Evolutionary conservation across 2,888 invertebrate genomes (phyloP), one percentile per base, ranked within the genome.

Genomic region (Chymomyza amoena): DNA sequence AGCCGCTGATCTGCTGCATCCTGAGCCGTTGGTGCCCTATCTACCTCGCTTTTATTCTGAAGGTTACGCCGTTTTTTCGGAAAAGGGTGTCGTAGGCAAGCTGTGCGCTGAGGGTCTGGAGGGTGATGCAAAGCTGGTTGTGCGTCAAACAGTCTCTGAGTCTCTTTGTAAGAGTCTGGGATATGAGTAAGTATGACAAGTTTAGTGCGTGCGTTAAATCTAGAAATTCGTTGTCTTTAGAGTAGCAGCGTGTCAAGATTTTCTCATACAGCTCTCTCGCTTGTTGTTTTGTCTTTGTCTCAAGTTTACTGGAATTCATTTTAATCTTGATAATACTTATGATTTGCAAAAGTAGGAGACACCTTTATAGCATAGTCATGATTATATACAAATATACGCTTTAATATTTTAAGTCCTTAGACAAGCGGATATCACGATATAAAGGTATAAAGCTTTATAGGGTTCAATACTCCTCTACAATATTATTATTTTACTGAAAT

Each of bases 51-150:
- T 96, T 84, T 94, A 93, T 82, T 93, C 94, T 67, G 95, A 95
- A 76, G 97, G 97, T n/a, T 96, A 94, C 91, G 96, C 97, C 4
- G 94, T 96, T 74, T 97, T 97, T 93, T 95, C 96, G 80, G 97
- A 97, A 91, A 95, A 96, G 85, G 96, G 97, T 6, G 93, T 94
- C 64, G 93, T 94, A 63, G 96, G 97, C 64, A 97, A 97, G 92
- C 92, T 97, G 51, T 97, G 97, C 89, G 95, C 96, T 1, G 95
- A 96, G 86, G 96, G 96, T 63, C 92, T 96, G 72, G 96, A 96
- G 84, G 92, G 92, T 16, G 93, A 93, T 61, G 86, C 94, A 51
- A 93, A 94, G 66, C 67, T 87, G 28, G 72, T 89, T 9, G 90
- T 92, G 1, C 84, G 92, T 25, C 93, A 94, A 89, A 96, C 95